Evolutionary conservation across 2,113 vertebrate species (phyloP).

Genomic region (Empidonax alnorum): DNA sequence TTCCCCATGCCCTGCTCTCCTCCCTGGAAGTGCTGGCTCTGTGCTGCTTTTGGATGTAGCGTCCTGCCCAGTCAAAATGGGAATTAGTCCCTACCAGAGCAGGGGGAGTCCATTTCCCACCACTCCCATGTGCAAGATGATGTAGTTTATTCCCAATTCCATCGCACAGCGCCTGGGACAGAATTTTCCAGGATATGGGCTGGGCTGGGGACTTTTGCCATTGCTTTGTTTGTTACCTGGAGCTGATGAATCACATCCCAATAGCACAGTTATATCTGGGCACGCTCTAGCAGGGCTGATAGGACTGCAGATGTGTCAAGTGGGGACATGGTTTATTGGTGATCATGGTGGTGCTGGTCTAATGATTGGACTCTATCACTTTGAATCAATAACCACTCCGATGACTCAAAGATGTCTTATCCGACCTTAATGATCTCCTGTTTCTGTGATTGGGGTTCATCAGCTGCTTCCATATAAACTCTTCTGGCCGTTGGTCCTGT

Average conservation of each 20-base stretch:
- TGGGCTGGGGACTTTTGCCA: background rate
- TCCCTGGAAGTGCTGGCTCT: background rate
- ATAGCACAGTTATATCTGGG: fast-evolving
- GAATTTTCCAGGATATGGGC: background rate
- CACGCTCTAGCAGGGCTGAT: background rate
- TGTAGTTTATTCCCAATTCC: background rate
- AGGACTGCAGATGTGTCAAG: background rate
- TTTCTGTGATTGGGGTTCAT: background rate
- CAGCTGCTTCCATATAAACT: background rate
- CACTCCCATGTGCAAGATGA: fast-evolving
- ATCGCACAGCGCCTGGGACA: background rate
- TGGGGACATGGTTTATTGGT: background rate
- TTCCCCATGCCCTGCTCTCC: background rate
- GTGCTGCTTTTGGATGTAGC: background rate
- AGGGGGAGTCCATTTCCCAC: background rate
- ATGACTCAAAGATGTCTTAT: background rate
- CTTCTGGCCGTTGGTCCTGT: background rate
- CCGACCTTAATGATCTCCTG: background rate
- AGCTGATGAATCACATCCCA: background rate
- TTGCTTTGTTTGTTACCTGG: background rate
- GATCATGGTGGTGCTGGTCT: background rate
- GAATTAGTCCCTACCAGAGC: background rate
- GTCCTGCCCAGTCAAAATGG: background rate
- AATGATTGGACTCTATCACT: background rate
- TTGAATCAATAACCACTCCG: background rate